These are phyloP conservation scores for Lepus timidus DNA, from an alignment of 2,113 vertebrate species.

Conservation along the genomic window DNA sequence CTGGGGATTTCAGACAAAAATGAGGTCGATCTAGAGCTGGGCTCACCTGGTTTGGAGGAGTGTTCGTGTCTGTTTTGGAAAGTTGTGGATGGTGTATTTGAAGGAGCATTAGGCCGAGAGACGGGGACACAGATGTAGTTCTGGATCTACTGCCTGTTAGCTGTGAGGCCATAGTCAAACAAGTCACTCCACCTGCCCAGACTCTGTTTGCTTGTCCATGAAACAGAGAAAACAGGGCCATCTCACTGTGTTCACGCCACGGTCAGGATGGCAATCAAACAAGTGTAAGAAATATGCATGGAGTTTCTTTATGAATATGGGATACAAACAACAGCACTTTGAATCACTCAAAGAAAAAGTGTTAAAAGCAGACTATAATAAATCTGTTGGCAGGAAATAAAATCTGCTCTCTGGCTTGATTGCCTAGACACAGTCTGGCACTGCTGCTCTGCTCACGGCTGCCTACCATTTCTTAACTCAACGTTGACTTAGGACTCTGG, in stretches of 20 bases:
- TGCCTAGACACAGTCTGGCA: fast-evolving
- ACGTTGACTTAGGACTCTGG: not conserved
- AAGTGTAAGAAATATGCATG: not conserved
- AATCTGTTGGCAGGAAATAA: not conserved
- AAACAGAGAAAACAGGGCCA: not conserved
- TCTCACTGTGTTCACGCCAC: not conserved
- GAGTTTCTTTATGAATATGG: not conserved
- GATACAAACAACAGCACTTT: not conserved
- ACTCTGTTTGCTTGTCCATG: not conserved
- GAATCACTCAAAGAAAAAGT: not conserved
- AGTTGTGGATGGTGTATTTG: not conserved
- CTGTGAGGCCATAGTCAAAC: not conserved
- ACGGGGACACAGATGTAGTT: not conserved
- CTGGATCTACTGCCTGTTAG: fast-evolving
- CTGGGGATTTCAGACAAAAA: not conserved
- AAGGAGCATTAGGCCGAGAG: not conserved
- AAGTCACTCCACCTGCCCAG: not conserved
- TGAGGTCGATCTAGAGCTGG: not conserved
- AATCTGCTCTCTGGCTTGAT: too few species aligned
- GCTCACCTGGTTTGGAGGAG: not conserved
- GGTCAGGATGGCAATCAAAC: not conserved
- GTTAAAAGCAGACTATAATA: not conserved
- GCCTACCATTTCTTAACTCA: not conserved
- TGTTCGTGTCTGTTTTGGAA: not conserved
- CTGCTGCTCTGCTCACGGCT: fast-evolving